phyloP scores from a whole-genome alignment of 2,888 invertebrate species.

The Miltochrista miniata region DNA sequence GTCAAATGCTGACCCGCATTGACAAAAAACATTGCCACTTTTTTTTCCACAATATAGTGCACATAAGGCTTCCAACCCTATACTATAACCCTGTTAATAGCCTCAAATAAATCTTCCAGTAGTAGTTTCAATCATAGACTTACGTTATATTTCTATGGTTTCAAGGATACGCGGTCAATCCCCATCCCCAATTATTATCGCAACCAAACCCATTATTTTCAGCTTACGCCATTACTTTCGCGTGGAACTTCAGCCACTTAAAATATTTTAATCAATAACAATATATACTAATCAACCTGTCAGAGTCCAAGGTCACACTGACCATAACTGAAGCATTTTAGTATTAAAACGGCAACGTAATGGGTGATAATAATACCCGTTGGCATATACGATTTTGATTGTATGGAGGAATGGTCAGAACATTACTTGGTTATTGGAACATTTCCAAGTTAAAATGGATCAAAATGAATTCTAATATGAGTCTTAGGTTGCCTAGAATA shows the following conservation, averaged over 20 bases:
- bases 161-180: slow-evolving; percentile 4
- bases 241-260: slow-evolving; percentile 25
- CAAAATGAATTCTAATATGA: slow-evolving; percentile 1
- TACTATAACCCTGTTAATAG: neutral
- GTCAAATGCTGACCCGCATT: too few species aligned
- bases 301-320: slow-evolving; percentile 30
- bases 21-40: too few species aligned
- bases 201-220: slow-evolving; percentile 18
- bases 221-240: slow-evolving; percentile 17
- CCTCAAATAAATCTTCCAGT: neutral
- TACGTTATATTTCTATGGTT: too few species aligned
- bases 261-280: slow-evolving; percentile 34
- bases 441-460: slow-evolving; percentile 23
- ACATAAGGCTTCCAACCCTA: too few species aligned
- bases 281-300: slow-evolving; percentile 32
- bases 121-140: too few species aligned
- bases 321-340: slow-evolving; percentile 24
- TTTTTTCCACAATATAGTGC: too few species aligned
- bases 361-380: slow-evolving; percentile 33
- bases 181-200: slow-evolving; percentile 11
- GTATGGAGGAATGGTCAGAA: slow-evolving; percentile 17
- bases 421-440: slow-evolving; percentile 32
- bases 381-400: slow-evolving; percentile 24
- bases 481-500: neutral
- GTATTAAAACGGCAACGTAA: slow-evolving; percentile 31